phyloP scores from a whole-genome alignment of 53 echinoderm and acorn worm genomes.

The Temnopleurus reevesii region DNA sequence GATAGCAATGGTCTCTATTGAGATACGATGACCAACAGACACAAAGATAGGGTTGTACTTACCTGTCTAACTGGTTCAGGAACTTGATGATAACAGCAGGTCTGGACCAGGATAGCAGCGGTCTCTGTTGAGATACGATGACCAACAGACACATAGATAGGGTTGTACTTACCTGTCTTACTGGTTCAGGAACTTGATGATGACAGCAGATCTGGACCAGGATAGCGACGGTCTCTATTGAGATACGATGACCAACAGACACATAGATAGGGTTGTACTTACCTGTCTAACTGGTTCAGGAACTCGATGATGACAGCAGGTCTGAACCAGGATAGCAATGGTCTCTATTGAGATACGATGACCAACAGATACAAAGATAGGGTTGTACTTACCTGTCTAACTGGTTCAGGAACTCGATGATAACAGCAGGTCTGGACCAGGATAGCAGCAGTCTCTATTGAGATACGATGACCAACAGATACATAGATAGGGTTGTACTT shows the following conservation, averaged over 20 bases:
- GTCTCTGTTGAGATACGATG: constrained; percentile 73
- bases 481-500: too few species aligned
- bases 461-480: constrained; percentile 77
- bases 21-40: constrained; percentile 77
- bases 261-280: constrained; percentile 65
- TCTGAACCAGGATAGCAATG: constrained; percentile 62
- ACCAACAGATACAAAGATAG: constrained; percentile 83
- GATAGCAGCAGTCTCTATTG: constrained; percentile 65
- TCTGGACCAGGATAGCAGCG: constrained; percentile 61
- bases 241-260: constrained; percentile 80
- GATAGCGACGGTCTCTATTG: constrained; percentile 64
- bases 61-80: constrained; percentile 96
- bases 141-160: constrained; percentile 78
- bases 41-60: constrained; percentile 61
- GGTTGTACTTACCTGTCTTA: constrained; percentile 81
- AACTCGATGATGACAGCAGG: constrained; percentile 71
- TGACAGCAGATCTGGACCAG: constrained; percentile 70
- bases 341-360: constrained; percentile 70
- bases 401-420: constrained; percentile 78
- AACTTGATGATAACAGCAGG: constrained; percentile 74
- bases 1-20: constrained; percentile 64
- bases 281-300: constrained; percentile 93
- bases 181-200: constrained; percentile 82
- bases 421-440: constrained; percentile 69
- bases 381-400: constrained; percentile 92